Evolutionary conservation across 2,888 invertebrate species (phyloP), one percentile per base, ranked within the genome.

Genomic region (Hololepta plana): DNA sequence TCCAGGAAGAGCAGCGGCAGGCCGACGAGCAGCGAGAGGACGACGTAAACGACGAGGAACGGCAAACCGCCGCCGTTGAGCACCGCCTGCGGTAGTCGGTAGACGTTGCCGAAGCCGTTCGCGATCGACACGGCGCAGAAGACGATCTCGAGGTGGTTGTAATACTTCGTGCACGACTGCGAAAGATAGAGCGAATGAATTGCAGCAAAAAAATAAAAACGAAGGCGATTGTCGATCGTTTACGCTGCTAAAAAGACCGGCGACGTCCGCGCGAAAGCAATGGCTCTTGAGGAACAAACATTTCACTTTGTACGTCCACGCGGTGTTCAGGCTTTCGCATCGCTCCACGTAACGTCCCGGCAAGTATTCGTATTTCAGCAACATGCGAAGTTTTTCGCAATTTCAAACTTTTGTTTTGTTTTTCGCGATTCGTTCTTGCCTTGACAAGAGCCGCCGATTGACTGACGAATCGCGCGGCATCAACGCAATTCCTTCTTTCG

Each of bases 21-120:
- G 3, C 66, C 68, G 10, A 70, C 49, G 3, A 55, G 32, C 4
- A 62, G 32, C 32, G 60, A 49, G 2, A 66, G 53, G 7, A 55
- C 41, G 2, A 63, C 52, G 38, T 66, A 57, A 12, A 58, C 57
- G 12, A 66, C 44, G 12, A 61, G 53, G 40, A 65, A 70, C 10
- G 64, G 53, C 21, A 66, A 45, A 5, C 65, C 69, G 7, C 70
- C 71, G n/a, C 71, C 72, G 49, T 65, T 56, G 41, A 62, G 55
- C 1, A 60, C 62, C 6, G 61, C 58, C 20, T 67, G 60, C 1
- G 72, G 71, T 15, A 62, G 55, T n/a, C 67, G 54, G 57, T 67
- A 62, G 15, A 62, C 55, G 38, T 63, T 64, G 35, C 64, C 64
- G 32, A 66, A 53, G 24, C 64, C 61, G 26, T 62, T 53, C 1